Conservation (phyloP, 2,797 vertebrate genomes). For the Enteromius argenteus region DNA sequence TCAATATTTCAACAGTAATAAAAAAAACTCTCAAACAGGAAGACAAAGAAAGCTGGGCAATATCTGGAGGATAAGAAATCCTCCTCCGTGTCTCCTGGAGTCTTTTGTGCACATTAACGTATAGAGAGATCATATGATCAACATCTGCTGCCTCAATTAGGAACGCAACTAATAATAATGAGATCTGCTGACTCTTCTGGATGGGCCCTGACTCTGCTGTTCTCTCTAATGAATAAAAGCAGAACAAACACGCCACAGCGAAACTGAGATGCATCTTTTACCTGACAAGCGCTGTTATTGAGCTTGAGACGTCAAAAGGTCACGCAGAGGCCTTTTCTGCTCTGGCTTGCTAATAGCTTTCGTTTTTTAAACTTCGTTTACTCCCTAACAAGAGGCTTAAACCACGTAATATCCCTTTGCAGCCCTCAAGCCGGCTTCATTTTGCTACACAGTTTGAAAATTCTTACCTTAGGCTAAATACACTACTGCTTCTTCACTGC, state of each 20-base stretch:
- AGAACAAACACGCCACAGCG: background rate
- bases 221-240: conserved; percentile 8
- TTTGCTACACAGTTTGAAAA: background rate
- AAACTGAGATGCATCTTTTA: background rate
- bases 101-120: conserved; percentile 4
- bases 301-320: conserved; percentile 69
- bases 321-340: conserved; percentile 60
- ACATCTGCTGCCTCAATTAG: conserved; percentile 22
- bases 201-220: conserved; percentile 15
- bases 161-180: background rate
- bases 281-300: conserved; percentile 57
- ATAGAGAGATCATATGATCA: conserved; percentile 21
- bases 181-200: conserved; percentile 7
- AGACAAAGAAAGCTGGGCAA: conserved; percentile 47
- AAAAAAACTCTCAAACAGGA: conserved; percentile 70
- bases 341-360: conserved; percentile 26
- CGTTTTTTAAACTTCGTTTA: conserved; percentile 34
- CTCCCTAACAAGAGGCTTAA: conserved; percentile 3
- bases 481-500: background rate
- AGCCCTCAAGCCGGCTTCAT: background rate
- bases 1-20: conserved; percentile 84
- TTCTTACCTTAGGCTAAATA: background rate
- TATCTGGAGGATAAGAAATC: conserved; percentile 56
- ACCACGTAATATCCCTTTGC: conserved; percentile 2
- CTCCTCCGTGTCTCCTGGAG: conserved; percentile 41